Evolutionary conservation across 2,888 invertebrate species (phyloP), one percentile per base, ranked within the genome.

Genomic region (Perizoma flavofasciatum): DNA sequence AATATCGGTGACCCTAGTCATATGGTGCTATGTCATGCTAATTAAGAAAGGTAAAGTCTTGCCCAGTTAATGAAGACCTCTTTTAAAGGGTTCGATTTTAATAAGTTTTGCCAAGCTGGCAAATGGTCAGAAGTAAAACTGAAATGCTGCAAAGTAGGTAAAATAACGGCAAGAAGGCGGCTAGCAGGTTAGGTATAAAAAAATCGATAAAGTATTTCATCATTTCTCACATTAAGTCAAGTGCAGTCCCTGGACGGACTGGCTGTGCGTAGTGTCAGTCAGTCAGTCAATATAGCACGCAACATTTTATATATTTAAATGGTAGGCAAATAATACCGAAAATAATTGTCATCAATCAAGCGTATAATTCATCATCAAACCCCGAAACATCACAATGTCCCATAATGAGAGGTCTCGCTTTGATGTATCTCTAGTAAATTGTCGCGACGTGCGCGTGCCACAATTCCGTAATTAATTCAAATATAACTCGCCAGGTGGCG

Each of bases 381-480:
- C 37, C 32, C 34, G 32, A 34, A 35, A 22, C 52, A 49, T 39
- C 50, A 63, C 46, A 61, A 56, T 57, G 35, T 49, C 43, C 57
- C 65, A 59, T 62, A 60, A 63, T 66, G 56, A 72, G 65, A 63
- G 70, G 57, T 59, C 55, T 57, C 43, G 45, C 9, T 39, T 37
- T 37, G 39, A 22, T 9, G 10, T 22, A 34, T 33, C 39, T 34
- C 32, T 33, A 11, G 47, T 49, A 62, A 56, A 59, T 46, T 63
- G 68, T 63, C 46, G 55, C 45, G 53, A 77, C 71, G 73, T 70
- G 74, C 85, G 81, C 84, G 84, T 81, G 87, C 84, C 74, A 22
- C 67, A 67, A 37, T 33, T 8, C 40, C 69, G 69, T 89, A 89
- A 91, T 91, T 88, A 88, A 91, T 88, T 88, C 89, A 85, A 76